A percentile compares a stretch with the other conserved stretches of the same genome.
Conservation (phyloP, 2,888 invertebrate species). For the Sepiola atlantica region DNA sequence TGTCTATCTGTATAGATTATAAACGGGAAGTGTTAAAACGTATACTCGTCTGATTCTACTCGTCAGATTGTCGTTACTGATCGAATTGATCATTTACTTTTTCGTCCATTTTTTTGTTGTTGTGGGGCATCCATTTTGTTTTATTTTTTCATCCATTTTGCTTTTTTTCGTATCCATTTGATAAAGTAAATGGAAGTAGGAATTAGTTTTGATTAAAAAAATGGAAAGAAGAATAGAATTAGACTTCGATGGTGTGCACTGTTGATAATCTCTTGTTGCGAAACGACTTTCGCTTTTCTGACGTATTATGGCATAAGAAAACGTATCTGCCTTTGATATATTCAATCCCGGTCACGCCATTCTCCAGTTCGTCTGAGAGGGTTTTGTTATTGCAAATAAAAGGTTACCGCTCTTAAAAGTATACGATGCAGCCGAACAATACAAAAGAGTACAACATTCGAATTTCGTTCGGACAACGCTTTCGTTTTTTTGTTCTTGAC, state of each 20-base stretch:
- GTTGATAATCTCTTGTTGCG: not conserved
- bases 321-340: not conserved
- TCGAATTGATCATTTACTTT: too few species aligned
- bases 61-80: too few species aligned
- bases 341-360: constrained; percentile 1
- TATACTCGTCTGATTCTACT: too few species aligned
- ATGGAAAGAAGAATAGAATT: too few species aligned
- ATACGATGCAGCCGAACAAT: not conserved
- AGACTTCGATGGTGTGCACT: not conserved
- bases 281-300: not conserved
- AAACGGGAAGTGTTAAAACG: too few species aligned
- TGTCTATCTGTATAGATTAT: too few species aligned
- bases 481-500: not conserved
- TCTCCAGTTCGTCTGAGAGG: not conserved
- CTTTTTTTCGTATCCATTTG: not conserved
- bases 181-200: not conserved
- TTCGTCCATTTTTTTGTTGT: not conserved
- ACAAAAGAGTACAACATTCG: not conserved
- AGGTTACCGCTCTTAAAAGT: not conserved
- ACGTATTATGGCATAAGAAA: not conserved
- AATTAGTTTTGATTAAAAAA: not conserved
- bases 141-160: not conserved
- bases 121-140: not conserved
- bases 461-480: not conserved
- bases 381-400: constrained; percentile 19